Evolutionary conservation across 2,113 vertebrate genomes (phyloP).

Genomic region (Alaudala cheleensis): DNA sequence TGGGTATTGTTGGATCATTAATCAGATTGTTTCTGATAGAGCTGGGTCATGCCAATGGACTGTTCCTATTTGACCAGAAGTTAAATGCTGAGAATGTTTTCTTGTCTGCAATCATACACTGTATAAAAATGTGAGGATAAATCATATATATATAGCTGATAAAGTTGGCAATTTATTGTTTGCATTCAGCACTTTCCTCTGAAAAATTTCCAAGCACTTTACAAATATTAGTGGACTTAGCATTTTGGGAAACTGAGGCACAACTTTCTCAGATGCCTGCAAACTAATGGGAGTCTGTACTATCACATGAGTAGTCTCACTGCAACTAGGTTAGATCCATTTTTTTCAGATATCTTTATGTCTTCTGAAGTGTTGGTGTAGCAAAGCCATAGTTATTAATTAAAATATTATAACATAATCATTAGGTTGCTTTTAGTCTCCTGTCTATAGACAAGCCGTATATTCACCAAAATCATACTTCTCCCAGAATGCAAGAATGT

Average conservation of each 20-base stretch:
- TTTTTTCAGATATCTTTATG: not conserved
- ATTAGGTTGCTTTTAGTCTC: not conserved
- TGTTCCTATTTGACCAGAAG: not conserved
- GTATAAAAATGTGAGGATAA: not conserved
- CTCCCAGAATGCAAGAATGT: not conserved
- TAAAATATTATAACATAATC: not conserved
- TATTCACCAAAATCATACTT: not conserved
- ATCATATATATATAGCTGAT: not conserved
- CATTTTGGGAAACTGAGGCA: not conserved
- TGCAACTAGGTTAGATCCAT: not conserved
- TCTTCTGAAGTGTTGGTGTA: not conserved
- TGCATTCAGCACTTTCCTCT: not conserved
- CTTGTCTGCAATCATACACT: not conserved
- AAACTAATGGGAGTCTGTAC: not conserved
- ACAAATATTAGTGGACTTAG: not conserved
- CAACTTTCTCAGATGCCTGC: not conserved
- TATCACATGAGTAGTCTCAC: not conserved
- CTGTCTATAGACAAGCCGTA: not conserved
- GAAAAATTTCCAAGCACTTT: not conserved
- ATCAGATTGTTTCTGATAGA: not conserved
- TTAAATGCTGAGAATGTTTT: not conserved
- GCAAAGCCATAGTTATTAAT: not conserved
- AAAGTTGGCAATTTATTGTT: not conserved
- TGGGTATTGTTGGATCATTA: not conserved
- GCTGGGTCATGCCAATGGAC: not conserved